Evolutionary conservation across 2,797 vertebrate genomes (phyloP), one percentile per base, ranked within the genome.

Genomic region (Sphenopsis melanotis): DNA sequence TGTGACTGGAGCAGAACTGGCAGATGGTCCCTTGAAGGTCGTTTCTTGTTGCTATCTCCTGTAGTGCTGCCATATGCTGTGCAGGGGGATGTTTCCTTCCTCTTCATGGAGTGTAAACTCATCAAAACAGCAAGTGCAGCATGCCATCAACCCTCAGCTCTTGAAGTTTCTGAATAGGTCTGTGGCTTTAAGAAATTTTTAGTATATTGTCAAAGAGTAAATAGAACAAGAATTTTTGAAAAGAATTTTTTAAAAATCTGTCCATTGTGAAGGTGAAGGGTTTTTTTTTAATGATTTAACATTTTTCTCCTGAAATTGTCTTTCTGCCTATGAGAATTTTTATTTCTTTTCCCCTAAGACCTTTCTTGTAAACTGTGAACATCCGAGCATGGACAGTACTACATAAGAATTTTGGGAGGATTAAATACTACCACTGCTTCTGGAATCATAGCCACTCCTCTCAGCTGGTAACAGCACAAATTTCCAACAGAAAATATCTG

Each of bases 1-100:
- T 95, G 85, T 81, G 93, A 96, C 90, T 96, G 85, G 94, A 95
- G 91, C 87, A 94, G 95, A 96, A 85, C 91, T 96, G 96, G 96
- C 95, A 96, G 95, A 96, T 96, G 96, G 95, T 95, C 94, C 93
- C 91, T 86, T 96, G 96, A 96, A 96, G 96, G 96, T 96, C 94
- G 12, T 96, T 96, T 91, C 91, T 95, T 94, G 84, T 95, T 96
- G 93, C 94, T 93, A 8, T 96, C 93, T 96, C 96, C 96, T 96
- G 95, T 96, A 95, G 95, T 93, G 95, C 84, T 95, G 85, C 96
- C 96, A 96, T 96, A 96, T 96, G 96, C 87, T 96, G 66, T 94
- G 83, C 83, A 94, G 72, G 90, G 87, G 93, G 72, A 93, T 95
- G 90, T 95, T 96, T 96, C 95, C 95, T 95, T 95, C 80, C 90